Evolutionary conservation across 2,888 invertebrate genomes (phyloP).

Genomic region (Cantharis nigra): DNA sequence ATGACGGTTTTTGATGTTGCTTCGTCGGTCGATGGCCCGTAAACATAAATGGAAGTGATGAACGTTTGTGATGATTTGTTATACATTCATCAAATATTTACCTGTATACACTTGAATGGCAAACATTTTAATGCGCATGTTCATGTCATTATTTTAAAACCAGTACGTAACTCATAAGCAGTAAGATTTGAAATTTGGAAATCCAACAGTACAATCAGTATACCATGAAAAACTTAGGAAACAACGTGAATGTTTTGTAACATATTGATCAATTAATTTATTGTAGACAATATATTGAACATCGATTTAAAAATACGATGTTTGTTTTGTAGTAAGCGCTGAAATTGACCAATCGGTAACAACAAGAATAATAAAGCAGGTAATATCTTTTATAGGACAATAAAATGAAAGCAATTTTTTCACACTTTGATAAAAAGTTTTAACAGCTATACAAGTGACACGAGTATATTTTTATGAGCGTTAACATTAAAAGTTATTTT

Average conservation of each 20-base stretch:
- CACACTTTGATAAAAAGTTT: constrained; percentile 12
- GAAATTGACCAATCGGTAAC: background rate
- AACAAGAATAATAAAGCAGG: background rate
- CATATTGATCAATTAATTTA: background rate
- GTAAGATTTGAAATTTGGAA: too few species aligned
- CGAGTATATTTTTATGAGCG: constrained; percentile 11
- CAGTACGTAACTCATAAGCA: background rate
- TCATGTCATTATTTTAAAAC: background rate
- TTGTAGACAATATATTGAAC: background rate
- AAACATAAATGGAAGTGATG: background rate
- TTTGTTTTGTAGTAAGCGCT: background rate
- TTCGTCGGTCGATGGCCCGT: background rate
- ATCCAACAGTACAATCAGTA: background rate
- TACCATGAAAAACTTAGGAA: background rate
- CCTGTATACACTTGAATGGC: background rate
- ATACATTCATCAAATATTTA: background rate
- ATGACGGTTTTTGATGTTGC: background rate
- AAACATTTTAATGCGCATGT: background rate
- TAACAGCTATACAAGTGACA: constrained; percentile 9
- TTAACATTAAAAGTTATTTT: constrained; percentile 6
- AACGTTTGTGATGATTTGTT: background rate
- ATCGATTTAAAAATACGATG: background rate
- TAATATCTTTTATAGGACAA: constrained; percentile 6
- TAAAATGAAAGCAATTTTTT: constrained; percentile 8
- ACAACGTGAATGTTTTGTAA: background rate